These are phyloP conservation scores for Drosophila rubida DNA, from an alignment of 2,888 invertebrate species.

Conservation along the genomic window DNA sequence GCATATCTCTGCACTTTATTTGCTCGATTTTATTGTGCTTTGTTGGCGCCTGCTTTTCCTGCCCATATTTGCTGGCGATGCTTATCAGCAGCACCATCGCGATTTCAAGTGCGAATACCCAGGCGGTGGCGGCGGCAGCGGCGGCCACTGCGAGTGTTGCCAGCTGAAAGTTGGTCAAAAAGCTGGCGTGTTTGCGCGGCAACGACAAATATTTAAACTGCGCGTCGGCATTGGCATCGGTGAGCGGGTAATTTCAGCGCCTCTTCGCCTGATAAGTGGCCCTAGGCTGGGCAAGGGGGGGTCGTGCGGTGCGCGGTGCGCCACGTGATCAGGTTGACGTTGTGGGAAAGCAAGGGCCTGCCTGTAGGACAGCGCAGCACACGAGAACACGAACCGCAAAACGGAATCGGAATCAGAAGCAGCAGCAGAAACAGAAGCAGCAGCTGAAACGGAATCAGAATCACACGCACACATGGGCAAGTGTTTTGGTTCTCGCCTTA, in stretches of 20 bases:
- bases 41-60: conserved; percentile 26
- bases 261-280: conserved; percentile 33
- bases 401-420: conserved; percentile 11
- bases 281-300: background rate
- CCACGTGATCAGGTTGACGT: conserved; percentile 31
- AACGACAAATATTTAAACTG: conserved; percentile 58
- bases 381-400: conserved; percentile 11
- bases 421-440: background rate
- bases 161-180: conserved; percentile 70
- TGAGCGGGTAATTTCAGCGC: conserved; percentile 45
- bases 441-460: background rate
- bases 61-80: conserved; percentile 40
- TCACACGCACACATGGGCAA: background rate
- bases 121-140: no score
- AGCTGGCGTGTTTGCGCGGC: conserved; percentile 39
- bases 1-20: background rate
- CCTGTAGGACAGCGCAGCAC: conserved; percentile 2
- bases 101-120: conserved; percentile 45
- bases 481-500: conserved; percentile 1
- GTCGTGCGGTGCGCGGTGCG: conserved; percentile 8
- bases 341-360: conserved; percentile 12
- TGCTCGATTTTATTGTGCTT: background rate
- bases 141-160: background rate
- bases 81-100: conserved; percentile 40
- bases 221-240: no score